Conservation (phyloP, 1,140 invertebrate species). For the Lepidurus arcticus region DNA sequence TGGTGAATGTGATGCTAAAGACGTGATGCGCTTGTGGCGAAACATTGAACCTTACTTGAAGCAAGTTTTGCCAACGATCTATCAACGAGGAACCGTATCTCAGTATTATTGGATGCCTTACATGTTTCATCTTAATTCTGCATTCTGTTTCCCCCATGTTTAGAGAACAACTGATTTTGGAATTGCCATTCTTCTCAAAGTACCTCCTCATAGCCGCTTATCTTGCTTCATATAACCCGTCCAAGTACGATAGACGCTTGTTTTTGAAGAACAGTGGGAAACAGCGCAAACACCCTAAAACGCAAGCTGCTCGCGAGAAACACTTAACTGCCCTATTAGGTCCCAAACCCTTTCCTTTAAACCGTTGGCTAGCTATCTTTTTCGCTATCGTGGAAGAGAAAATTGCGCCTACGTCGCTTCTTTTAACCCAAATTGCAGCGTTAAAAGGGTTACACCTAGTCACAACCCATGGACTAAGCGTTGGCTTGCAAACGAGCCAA, state of each 20-base stretch:
- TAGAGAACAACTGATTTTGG: conserved; percentile 47
- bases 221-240: conserved; percentile 82
- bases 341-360: conserved; percentile 73
- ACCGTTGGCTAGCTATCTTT: conserved; percentile 82
- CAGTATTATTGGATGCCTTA: conserved; percentile 54
- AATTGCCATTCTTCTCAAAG: conserved; percentile 82
- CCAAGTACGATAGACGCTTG: conserved; percentile 72
- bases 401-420: conserved; percentile 72
- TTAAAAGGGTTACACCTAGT: conserved; percentile 43
- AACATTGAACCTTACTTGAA: conserved; percentile 69
- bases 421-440: conserved; percentile 63
- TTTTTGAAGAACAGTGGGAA: conserved; percentile 65
- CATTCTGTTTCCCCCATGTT: neutral
- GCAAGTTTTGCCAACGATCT: conserved; percentile 66
- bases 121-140: conserved; percentile 41
- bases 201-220: conserved; percentile 82
- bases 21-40: conserved; percentile 65
- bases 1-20: conserved; percentile 51
- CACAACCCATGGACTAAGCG: conserved; percentile 43
- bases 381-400: conserved; percentile 80
- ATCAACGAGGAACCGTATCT: conserved; percentile 59
- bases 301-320: neutral
- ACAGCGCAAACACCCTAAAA: conserved; percentile 45
- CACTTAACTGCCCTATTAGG: conserved; percentile 49
- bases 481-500: conserved; percentile 45